Conservation (phyloP, 2,113 vertebrate genomes). For the Paraplagusia blochii region DNA sequence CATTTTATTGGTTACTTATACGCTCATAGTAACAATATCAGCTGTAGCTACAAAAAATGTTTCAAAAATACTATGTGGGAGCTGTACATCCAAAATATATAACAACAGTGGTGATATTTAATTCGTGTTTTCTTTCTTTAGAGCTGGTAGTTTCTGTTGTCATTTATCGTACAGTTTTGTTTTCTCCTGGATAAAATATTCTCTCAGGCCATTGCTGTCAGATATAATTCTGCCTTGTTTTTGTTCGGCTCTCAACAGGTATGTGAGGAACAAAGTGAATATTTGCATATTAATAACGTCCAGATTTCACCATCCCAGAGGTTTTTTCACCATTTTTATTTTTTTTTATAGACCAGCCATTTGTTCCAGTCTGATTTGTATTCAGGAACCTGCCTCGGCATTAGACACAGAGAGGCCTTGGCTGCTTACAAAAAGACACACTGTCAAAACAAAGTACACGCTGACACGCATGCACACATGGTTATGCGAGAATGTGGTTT, state of each 20-base stretch:
- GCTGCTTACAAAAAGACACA: slow-evolving; percentile 37
- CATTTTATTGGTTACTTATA: too few species aligned
- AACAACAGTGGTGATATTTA: too few species aligned
- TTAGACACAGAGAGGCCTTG: slow-evolving; percentile 42
- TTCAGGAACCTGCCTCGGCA: slow-evolving; percentile 46
- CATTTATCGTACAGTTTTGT: too few species aligned
- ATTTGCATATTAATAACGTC: slow-evolving; percentile 66
- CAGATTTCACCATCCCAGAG: slow-evolving; percentile 39
- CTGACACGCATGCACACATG: slow-evolving; percentile 2
- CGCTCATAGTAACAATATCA: too few species aligned
- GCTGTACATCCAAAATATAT: too few species aligned
- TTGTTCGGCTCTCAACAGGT: slow-evolving; percentile 31
- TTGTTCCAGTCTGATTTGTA: slow-evolving; percentile 50
- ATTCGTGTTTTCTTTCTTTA: too few species aligned
- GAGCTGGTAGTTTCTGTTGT: too few species aligned
- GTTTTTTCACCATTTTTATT: not conserved
- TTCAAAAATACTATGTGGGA: too few species aligned
- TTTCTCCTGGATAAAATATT: too few species aligned
- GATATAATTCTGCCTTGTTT: slow-evolving; percentile 23
- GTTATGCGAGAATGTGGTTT: accelerated
- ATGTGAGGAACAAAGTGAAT: slow-evolving; percentile 36
- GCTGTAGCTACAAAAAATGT: too few species aligned
- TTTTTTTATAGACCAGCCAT: slow-evolving; percentile 28
- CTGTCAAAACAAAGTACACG: slow-evolving; percentile 24
- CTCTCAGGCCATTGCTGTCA: not conserved